These are phyloP conservation scores for Diachrysia chrysitis DNA, from an alignment of 2,888 invertebrate genomes.

Conservation along the genomic window DNA sequence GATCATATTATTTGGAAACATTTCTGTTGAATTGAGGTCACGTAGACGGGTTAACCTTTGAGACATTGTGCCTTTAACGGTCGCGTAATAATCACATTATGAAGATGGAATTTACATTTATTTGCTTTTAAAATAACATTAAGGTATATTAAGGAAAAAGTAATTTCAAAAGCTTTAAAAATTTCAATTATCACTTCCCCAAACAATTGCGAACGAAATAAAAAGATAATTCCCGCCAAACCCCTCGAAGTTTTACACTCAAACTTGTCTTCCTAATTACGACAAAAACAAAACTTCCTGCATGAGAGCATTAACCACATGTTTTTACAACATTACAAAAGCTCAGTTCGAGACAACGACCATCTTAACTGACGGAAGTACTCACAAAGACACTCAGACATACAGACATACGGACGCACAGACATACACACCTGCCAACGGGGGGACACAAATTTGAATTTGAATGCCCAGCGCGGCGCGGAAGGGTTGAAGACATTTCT, in stretches of 20 bases:
- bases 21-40: conserved; percentile 52
- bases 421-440: conserved; percentile 76
- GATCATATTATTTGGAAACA: conserved; percentile 52
- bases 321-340: conserved; percentile 57
- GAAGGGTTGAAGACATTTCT: conserved; percentile 80
- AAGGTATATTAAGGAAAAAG: not conserved
- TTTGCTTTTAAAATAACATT: no score
- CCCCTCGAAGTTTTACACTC: conserved; percentile 20
- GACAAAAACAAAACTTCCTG: conserved; percentile 51
- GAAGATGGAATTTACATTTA: not conserved
- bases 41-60: conserved; percentile 29
- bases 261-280: conserved; percentile 31
- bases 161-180: not conserved
- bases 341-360: conserved; percentile 64
- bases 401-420: conserved; percentile 47
- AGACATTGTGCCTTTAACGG: conserved; percentile 11
- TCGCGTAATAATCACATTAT: not conserved
- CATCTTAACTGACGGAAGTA: conserved; percentile 77
- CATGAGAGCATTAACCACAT: conserved; percentile 47
- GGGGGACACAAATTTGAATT: conserved; percentile 83
- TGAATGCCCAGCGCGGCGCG: conserved; percentile 73
- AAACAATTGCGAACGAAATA: conserved; percentile 23
- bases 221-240: conserved; percentile 11
- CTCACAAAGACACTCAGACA: conserved; percentile 73
- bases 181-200: not conserved